These are phyloP conservation scores for Noctua fimbriata DNA, from an alignment of 2,888 invertebrate species.

Conservation along the genomic window DNA sequence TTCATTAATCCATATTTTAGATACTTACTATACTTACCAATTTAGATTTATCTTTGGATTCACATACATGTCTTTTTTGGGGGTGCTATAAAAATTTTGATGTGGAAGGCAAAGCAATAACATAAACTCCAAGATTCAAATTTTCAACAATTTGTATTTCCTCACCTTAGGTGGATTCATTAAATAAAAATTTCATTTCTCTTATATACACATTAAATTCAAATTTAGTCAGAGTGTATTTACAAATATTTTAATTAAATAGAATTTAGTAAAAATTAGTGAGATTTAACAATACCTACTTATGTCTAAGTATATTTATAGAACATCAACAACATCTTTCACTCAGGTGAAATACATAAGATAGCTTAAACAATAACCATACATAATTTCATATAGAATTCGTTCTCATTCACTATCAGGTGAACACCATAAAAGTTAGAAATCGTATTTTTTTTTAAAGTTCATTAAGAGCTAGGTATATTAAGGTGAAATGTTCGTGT, in stretches of 20 bases:
- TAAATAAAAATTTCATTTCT: conserved; percentile 89
- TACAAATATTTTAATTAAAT: conserved; percentile 91
- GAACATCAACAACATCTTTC: conserved; percentile 90
- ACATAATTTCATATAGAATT: conserved; percentile 83
- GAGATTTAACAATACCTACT: conserved; percentile 90
- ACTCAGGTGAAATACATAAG: conserved; percentile 86
- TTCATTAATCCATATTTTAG: conserved; percentile 4
- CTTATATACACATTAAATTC: conserved; percentile 90
- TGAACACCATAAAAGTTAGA: conserved; percentile 80
- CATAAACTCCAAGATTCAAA: conserved; percentile 77
- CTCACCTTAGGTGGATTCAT: conserved; percentile 89
- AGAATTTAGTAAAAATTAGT: conserved; percentile 91
- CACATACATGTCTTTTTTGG: background rate
- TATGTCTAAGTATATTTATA: conserved; percentile 85
- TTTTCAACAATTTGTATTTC: conserved; percentile 90
- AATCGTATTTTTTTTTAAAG: conserved; percentile 70
- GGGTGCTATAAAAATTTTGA: conserved; percentile 14
- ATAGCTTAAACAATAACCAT: conserved; percentile 82
- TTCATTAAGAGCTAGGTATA: conserved; percentile 73
- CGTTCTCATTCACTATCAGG: conserved; percentile 79
- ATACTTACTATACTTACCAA: conserved; percentile 24
- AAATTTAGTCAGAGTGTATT: conserved; percentile 90
- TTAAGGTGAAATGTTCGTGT: conserved; percentile 73
- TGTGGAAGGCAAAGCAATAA: conserved; percentile 59
- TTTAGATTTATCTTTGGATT: background rate